Evolutionary conservation across 2,113 vertebrate genomes (phyloP), one percentile per base, ranked within the genome.

Genomic region (Lagopus leucura): DNA sequence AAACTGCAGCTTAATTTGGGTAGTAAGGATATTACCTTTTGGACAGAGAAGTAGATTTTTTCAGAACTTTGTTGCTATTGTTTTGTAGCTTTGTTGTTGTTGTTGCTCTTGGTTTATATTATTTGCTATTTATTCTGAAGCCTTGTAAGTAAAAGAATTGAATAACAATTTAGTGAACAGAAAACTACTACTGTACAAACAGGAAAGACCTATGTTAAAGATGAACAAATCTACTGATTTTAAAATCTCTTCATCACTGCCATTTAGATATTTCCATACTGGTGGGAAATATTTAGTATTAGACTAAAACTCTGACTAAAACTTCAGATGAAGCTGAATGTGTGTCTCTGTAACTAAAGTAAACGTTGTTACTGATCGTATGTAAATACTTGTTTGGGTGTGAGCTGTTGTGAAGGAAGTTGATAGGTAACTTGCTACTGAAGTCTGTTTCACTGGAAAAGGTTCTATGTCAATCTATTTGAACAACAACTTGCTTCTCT

Each of bases 351-450:
- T 40, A 30, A 76, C 38, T 64, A 84, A 91, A 28, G 65, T 54
- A 17, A 1, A 1, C 36, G 1, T 15, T 71, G 8, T 58, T 85
- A 18, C n/a, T 34, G 3, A 42, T 79, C 2, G 20, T 42, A 19
- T 40, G 13, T 15, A 47, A 43, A 43, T 69, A 21, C 30, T 65
- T 30, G 21, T 64, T 54, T 48, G n/a, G 27, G 4, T 77, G 20
- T 65, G 86, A 70, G 12, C 18, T 11, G 8, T 58, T 73, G 63
- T 66, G 70, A 47, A 13, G 24, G 70, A 88, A 20, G 17, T 52
- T 54, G 28, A 3, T 50, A 65, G 34, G 57, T 69, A 60, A 79
- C 36, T 83, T 83, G 4, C 40, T 45, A 66, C 18, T 24, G 2
- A 47, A 70, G 15, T 45, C 17, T 19, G 0, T 57, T 11, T 50